Base-by-base conservation (phyloP, 2,888 invertebrate genomes). In the Calliphora vomitoria region DNA sequence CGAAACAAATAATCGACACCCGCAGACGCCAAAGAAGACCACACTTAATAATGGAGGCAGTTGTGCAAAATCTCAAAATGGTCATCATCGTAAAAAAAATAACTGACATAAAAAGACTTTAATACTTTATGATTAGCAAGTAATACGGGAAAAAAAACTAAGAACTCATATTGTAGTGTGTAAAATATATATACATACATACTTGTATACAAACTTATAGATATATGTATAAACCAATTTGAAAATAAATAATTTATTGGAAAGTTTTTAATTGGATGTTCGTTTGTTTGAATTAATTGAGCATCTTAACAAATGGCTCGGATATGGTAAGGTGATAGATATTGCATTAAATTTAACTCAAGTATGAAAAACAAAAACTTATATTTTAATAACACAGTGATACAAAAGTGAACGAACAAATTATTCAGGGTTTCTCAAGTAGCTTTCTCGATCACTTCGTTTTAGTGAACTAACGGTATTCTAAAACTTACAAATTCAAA, bases 51-150 rank as follows among this genome's bases (percentile, higher is more conserved):
- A 83, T 18, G 78, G 62, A 20, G 18, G 10, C 53, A 79, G 69
- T 62, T 66, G 35, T 58, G 68, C 15, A 20, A 84, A 71, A 44
- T 55, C 86, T 58, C 82, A 86, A 69, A 89, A 90, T 82, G 89
- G 89, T 13, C 85, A 88, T 44, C 66, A 87, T 41, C 86, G 78
- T 31, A 89, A 88, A 83, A 90, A 90, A 85, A 82, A 55, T n/a
- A 88, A 87, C 62, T 90, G 72, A 90, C 41, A 69, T 41, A 55
- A 69, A 78, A 79, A 58, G n/a, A 85, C 60, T 68, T 72, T 60
- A 58, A 66, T 62, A 50, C 55, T 66, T 8, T 66, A 68, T 20
- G 64, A 62, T 55, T 66, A 69, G 64, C 38, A 71, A 31, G 38
- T 53, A 38, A 31, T 60, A 15, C 4, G n/a, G 55, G 25, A 47